Evolutionary conservation across 2,113 vertebrate species (phyloP).

Genomic region (Nettapus auritus): DNA sequence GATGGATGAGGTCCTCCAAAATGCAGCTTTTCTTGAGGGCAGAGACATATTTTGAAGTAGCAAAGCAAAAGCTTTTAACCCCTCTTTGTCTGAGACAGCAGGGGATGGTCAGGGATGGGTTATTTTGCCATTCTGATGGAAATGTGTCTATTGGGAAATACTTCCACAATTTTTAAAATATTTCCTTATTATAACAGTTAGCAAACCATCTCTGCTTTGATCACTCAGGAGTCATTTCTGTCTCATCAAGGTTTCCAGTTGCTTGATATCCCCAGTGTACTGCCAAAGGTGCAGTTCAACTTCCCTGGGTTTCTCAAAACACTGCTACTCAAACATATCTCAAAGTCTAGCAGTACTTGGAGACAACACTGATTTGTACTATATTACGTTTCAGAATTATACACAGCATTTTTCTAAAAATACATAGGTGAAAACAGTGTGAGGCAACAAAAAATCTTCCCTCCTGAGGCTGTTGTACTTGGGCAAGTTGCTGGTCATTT

Average conservation of each 20-base stretch:
- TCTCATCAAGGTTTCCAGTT: not conserved
- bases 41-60: not conserved
- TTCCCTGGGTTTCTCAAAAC: not conserved
- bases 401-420: not conserved
- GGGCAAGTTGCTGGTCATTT: accelerated
- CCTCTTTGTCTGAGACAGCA: not conserved
- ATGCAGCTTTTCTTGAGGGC: too few species aligned
- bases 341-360: not conserved
- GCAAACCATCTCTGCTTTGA: not conserved
- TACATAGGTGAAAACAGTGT: not conserved
- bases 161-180: too few species aligned
- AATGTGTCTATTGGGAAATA: not conserved
- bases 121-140: not conserved
- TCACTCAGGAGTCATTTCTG: not conserved
- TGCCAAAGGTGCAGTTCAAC: not conserved
- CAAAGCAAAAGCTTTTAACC: not conserved
- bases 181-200: not conserved
- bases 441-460: not conserved
- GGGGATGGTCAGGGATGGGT: not conserved
- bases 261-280: not conserved
- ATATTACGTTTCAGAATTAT: not conserved
- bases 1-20: too few species aligned
- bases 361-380: not conserved
- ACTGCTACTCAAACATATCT: not conserved
- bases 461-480: not conserved